Conservation (phyloP, 2,797 vertebrate species). For the Girardinus metallicus region DNA sequence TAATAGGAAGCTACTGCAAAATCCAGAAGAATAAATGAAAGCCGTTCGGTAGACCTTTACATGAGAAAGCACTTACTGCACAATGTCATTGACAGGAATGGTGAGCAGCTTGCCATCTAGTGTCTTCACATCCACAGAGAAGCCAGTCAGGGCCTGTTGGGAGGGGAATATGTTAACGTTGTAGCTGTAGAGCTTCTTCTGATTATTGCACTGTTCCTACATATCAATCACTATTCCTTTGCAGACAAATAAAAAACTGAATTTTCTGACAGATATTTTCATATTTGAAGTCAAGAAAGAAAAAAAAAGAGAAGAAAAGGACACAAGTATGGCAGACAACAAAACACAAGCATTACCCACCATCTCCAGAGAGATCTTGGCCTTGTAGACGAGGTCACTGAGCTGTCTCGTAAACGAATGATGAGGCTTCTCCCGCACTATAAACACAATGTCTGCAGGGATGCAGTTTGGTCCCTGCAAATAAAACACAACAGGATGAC, state of each 20-base stretch:
- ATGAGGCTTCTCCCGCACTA: slow-evolving; percentile 90
- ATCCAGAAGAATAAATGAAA: background rate
- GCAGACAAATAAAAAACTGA: too few relatives aligned
- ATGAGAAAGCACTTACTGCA: slow-evolving; percentile 85
- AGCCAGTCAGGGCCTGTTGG: slow-evolving; percentile 89
- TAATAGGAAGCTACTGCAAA: background rate
- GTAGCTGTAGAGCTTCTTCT: background rate
- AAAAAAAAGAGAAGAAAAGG: background rate
- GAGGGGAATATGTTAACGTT: background rate
- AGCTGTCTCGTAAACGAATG: slow-evolving; percentile 80
- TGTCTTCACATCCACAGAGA: slow-evolving; percentile 87
- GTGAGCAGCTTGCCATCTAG: slow-evolving; percentile 89
- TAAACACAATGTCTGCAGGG: slow-evolving; percentile 92
- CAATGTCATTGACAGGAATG: slow-evolving; percentile 91
- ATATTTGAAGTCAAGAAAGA: background rate
- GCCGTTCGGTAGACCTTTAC: background rate
- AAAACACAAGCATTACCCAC: slow-evolving; percentile 70
- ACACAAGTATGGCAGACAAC: background rate
- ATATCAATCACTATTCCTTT: too few relatives aligned
- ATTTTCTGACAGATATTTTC: background rate
- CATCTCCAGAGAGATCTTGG: slow-evolving; percentile 86
- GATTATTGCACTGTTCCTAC: background rate
- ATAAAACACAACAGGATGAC: slow-evolving; percentile 20
- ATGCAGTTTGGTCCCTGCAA: slow-evolving; percentile 89
- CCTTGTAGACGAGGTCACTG: slow-evolving; percentile 83